phyloP scores from a whole-genome alignment of 2,797 vertebrate genomes.

The Pipistrellus pipistrellus region DNA sequence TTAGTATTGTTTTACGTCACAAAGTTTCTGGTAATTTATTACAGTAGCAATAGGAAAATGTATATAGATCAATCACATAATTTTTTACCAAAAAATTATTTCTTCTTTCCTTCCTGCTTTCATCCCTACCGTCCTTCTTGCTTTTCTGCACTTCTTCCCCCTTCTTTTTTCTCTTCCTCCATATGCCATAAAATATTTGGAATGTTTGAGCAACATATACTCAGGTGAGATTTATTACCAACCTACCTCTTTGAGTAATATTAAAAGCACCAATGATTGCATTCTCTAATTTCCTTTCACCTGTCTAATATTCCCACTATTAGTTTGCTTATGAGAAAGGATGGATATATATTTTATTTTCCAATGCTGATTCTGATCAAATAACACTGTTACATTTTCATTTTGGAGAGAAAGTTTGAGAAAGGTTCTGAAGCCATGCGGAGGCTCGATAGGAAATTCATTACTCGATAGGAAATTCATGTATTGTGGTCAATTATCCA shows the following conservation, averaged over 20 bases:
- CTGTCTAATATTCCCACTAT: background rate
- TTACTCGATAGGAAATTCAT: background rate
- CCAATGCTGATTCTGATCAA: background rate
- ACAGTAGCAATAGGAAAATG: background rate
- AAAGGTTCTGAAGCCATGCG: background rate
- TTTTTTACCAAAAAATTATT: background rate
- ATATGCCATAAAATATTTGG: background rate
- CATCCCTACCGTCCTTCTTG: background rate
- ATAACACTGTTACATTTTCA: background rate
- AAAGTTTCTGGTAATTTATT: conserved; percentile 5
- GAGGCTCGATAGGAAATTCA: background rate
- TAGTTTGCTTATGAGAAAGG: background rate
- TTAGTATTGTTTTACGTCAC: conserved; percentile 29
- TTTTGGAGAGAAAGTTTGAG: background rate
- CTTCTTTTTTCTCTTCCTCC: background rate
- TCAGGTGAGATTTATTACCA: background rate
- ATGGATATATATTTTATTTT: background rate
- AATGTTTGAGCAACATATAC: background rate
- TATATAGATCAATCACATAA: background rate
- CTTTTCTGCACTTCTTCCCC: background rate
- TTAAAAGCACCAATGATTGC: background rate
- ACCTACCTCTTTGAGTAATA: background rate
- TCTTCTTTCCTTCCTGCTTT: background rate
- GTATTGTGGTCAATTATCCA: background rate
- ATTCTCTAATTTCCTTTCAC: background rate